A percentile compares a stretch with the other conserved stretches of the same genome.
Conservation (phyloP, 2,888 invertebrate species). For the Congeria kusceri region DNA sequence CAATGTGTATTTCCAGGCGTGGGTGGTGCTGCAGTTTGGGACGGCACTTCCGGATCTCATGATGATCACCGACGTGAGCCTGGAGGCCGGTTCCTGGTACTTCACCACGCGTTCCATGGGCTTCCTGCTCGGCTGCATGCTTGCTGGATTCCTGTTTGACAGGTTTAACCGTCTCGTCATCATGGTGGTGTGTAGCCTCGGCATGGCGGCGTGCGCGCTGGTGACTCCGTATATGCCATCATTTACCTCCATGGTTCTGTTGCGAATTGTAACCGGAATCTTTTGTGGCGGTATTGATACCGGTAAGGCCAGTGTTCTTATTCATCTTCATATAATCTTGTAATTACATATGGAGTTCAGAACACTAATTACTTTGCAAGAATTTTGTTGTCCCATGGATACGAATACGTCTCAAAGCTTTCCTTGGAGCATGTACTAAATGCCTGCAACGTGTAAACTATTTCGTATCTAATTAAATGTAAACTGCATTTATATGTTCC, state of each 20-base stretch:
- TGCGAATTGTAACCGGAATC: constrained; percentile 39
- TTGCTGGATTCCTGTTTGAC: constrained; percentile 49
- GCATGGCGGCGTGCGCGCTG: constrained; percentile 21
- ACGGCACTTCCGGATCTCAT: constrained; percentile 51
- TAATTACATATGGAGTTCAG: too few relatives aligned
- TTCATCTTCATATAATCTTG: too few relatives aligned
- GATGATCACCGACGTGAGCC: constrained; percentile 26
- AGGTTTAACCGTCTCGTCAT: constrained; percentile 44
- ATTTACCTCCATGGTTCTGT: constrained; percentile 37
- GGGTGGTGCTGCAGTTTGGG: constrained; percentile 48
- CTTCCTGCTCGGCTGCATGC: constrained; percentile 42
- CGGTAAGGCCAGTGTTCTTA: constrained; percentile 40
- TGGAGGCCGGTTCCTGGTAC: constrained; percentile 55
- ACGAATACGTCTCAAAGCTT: too few relatives aligned
- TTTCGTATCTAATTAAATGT: too few relatives aligned
- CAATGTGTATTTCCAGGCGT: constrained; percentile 32
- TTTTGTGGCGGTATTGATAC: constrained; percentile 55
- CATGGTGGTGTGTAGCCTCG: constrained; percentile 27
- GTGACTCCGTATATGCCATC: constrained; percentile 38
- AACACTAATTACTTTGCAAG: too few relatives aligned
- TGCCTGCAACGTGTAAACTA: too few relatives aligned
- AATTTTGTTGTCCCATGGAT: too few relatives aligned
- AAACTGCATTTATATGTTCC: too few relatives aligned
- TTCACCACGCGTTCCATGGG: constrained; percentile 58
- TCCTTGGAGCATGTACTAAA: too few relatives aligned